These are phyloP conservation scores for Amazona guildingii DNA, from an alignment of 2,113 vertebrate genomes.

Conservation along the genomic window DNA sequence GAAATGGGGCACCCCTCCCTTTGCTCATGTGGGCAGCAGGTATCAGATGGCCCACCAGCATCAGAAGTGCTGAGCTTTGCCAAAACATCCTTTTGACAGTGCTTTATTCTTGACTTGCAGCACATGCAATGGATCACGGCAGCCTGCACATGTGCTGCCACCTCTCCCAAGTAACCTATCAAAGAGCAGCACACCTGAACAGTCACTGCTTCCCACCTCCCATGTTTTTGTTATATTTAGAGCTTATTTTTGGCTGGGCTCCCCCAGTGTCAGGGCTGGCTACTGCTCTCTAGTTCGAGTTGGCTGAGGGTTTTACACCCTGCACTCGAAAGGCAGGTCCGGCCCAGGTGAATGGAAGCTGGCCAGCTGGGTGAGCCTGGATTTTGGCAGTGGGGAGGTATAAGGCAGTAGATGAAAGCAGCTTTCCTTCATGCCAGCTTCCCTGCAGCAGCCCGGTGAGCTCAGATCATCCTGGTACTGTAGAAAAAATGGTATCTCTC, in stretches of 20 bases:
- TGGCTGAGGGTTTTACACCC: not conserved
- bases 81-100: accelerated
- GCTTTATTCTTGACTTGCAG: not conserved
- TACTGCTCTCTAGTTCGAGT: not conserved
- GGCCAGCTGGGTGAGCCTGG: not conserved
- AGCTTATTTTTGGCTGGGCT: not conserved
- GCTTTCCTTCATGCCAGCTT: not conserved
- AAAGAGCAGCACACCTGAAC: not conserved
- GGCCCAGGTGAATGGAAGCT: not conserved
- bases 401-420: not conserved
- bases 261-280: not conserved
- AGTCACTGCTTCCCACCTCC: not conserved
- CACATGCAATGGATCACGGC: accelerated
- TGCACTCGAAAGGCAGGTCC: not conserved
- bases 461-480: not conserved
- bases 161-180: not conserved
- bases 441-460: not conserved
- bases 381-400: not conserved
- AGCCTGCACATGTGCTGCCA: not conserved
- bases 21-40: not conserved
- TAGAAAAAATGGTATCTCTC: not conserved
- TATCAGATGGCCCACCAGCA: not conserved
- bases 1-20: not conserved
- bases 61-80: not conserved
- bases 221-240: not conserved